Conservation (phyloP, 2,888 invertebrate genomes). For the Choreutis nemorana region DNA sequence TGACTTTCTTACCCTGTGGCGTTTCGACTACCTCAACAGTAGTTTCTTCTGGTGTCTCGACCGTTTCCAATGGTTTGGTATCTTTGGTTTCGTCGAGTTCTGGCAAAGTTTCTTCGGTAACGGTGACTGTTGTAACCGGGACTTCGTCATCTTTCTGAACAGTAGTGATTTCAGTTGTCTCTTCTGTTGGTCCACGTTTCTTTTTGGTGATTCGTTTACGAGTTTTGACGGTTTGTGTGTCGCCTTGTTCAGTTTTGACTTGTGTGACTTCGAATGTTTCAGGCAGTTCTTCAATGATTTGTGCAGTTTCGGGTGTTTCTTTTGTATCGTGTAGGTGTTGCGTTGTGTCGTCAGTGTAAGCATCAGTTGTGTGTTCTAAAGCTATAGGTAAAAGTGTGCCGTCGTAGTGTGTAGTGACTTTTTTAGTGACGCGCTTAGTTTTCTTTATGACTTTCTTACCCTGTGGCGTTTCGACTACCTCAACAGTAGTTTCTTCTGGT, state of each 20-base stretch:
- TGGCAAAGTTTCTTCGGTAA: constrained; percentile 14
- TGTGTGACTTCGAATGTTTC: constrained; percentile 2
- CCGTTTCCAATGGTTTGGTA: no score
- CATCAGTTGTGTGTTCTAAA: constrained; percentile 31
- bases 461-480: not conserved
- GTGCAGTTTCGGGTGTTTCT: constrained; percentile 13
- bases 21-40: not conserved
- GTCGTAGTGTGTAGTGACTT: no score
- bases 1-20: no score
- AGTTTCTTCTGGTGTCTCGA: constrained; percentile 10
- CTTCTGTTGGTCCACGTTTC: constrained; percentile 11
- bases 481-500: constrained; percentile 2
- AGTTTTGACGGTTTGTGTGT: constrained; percentile 19
- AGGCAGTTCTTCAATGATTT: constrained; percentile 10
- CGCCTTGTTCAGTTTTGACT: constrained; percentile 2
- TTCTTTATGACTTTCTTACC: no score
- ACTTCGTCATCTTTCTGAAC: constrained; percentile 22
- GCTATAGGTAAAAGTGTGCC: no score
- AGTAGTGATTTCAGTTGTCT: constrained; percentile 5
- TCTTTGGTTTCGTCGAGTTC: constrained; percentile 10
- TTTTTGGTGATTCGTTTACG: constrained; percentile 16
- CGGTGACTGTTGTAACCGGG: constrained; percentile 11
- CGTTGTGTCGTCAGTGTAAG: constrained; percentile 20
- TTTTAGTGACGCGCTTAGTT: no score
- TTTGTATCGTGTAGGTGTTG: constrained; percentile 11